Evolutionary conservation across 2,797 vertebrate species (phyloP), one percentile per base, ranked within the genome.

Genomic region (Ceryle rudis): DNA sequence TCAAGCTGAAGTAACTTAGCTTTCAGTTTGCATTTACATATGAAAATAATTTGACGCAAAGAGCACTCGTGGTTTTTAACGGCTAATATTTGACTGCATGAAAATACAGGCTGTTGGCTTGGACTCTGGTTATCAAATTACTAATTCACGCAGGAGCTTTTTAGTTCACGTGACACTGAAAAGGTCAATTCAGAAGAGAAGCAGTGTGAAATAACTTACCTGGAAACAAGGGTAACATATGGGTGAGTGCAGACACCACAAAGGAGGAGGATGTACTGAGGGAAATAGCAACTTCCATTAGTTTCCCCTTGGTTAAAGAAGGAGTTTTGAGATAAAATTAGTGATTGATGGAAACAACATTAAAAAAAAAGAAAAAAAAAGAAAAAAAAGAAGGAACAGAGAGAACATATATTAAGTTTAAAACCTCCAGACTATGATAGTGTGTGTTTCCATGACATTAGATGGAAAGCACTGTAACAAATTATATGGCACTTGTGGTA

Each of bases 1-100:
- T 25, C 57, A 8, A 4, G 5, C 3, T 16, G 2, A 3, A 41
- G 72, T 0, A 9, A 35, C 70, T 52, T 33, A 10, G 0, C 46
- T 2, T 75, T 12, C 73, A 3, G 37, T n/a, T 39, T 16, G 26
- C 58, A 1, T 9, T 79, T 14, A 14, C 42, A 29, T 4, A 12
- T 0, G 55, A 74, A 25, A 58, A 82, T 14, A 3, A 39, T 35
- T 12, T 0, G 22, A 15, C 28, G n/a, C 19, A 33, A 80, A 77
- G 86, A 90, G 88, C 62, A 9, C 41, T 33, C 0, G 1, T 3
- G 2, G 5, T 31, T 67, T 21, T 26, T 25, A 77, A 19, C 21
- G 13, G 47, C 65, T 83, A 26, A 33, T 70, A 16, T 70, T 17
- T n/a, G 55, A 69, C 66, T 4, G n/a, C 58, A 20, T 42, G 71